These are phyloP conservation scores for Prosapia bicincta DNA, from an alignment of 2,888 invertebrate genomes.

Conservation along the genomic window DNA sequence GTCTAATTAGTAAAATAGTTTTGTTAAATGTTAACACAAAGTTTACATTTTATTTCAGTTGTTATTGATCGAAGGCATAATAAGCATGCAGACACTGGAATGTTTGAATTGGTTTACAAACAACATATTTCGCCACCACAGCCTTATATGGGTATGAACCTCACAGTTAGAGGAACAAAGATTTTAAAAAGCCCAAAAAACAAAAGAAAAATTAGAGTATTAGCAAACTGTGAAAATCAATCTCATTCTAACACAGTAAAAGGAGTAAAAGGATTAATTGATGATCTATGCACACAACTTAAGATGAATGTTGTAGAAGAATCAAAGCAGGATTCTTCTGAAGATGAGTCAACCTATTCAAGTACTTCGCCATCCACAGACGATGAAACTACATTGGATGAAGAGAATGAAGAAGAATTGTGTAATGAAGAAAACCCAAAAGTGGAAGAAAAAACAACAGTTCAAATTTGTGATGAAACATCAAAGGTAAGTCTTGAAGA, in stretches of 20 bases:
- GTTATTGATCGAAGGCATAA: constrained; percentile 70
- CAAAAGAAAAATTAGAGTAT: constrained; percentile 20
- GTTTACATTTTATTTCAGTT: constrained; percentile 54
- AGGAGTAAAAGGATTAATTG: constrained; percentile 21
- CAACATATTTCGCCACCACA: constrained; percentile 75
- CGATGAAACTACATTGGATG: background rate
- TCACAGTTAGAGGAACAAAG: constrained; percentile 64
- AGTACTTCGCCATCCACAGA: background rate
- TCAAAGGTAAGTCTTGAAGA: background rate
- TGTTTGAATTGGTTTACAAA: constrained; percentile 74
- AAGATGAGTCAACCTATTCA: background rate
- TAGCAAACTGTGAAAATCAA: background rate
- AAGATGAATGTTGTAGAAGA: background rate
- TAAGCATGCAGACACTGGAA: constrained; percentile 72
- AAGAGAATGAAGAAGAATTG: background rate
- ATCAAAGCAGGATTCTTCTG: background rate
- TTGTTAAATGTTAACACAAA: too few relatives aligned
- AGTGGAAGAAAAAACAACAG: background rate
- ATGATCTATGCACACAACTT: constrained; percentile 12
- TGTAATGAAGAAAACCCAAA: background rate
- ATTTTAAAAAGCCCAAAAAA: constrained; percentile 42
- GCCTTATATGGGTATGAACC: constrained; percentile 71
- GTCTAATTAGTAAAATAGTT: too few relatives aligned
- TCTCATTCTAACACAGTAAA: background rate
- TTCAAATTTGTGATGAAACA: background rate